A percentile compares a stretch with the other conserved stretches of the same genome.
phyloP scores from a whole-genome alignment of 30 jellyfish, hydroid and myxozoan genomes.

The Sanderia malayensis region DNA sequence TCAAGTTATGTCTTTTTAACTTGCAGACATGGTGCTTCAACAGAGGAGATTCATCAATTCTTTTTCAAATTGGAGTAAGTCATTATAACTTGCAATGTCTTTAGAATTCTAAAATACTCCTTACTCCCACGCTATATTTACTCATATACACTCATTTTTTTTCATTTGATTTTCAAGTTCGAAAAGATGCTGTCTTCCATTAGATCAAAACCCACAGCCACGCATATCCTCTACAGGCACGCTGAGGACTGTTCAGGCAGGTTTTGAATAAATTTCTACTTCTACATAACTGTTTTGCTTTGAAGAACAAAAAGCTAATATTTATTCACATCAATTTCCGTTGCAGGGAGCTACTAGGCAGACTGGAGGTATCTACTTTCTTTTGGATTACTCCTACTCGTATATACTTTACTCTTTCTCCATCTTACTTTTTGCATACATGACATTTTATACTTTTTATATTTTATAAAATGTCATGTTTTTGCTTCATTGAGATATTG shows the following conservation, averaged over 20 bases:
- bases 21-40: conserved; percentile 49
- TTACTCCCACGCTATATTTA: not conserved
- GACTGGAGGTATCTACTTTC: no score
- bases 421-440: no score
- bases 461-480: no score
- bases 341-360: no score
- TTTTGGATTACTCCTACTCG: no score
- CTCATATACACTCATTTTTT: not conserved
- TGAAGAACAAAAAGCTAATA: no score
- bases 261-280: no score
- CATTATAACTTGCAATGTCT: not conserved
- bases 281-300: no score
- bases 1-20: not conserved
- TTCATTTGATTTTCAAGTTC: conserved; percentile 19
- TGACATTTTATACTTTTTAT: no score
- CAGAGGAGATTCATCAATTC: conserved; percentile 39
- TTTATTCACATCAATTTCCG: no score
- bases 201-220: not conserved
- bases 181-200: conserved; percentile 28
- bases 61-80: conserved; percentile 54
- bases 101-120: not conserved
- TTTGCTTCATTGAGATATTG: no score
- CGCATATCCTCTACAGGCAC: conserved; percentile 17
- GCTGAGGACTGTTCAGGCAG: conserved; percentile 40
- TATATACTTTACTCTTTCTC: no score